These are phyloP conservation scores for Hemithea aestivaria DNA, from an alignment of 2,888 invertebrate genomes.

Conservation along the genomic window DNA sequence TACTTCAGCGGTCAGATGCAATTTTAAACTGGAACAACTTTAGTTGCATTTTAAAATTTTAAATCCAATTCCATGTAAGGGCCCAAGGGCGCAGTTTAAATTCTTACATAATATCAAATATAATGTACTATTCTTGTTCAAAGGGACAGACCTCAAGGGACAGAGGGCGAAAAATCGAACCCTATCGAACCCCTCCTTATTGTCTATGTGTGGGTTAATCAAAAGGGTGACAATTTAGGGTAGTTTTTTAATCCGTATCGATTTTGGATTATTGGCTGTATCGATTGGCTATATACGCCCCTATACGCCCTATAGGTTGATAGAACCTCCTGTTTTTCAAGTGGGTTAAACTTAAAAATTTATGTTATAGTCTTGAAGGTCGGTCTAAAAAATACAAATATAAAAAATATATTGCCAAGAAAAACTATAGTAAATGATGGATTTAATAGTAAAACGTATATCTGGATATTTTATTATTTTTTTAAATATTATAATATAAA, in stretches of 20 bases:
- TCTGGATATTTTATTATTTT: too few species aligned
- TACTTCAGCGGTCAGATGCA: too few species aligned
- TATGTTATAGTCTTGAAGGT: too few species aligned
- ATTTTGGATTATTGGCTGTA: conserved; percentile 21
- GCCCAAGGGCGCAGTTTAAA: conserved; percentile 51
- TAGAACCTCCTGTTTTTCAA: too few species aligned
- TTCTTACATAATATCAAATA: conserved; percentile 55
- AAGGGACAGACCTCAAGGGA: conserved; percentile 63
- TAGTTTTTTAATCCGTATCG: conserved; percentile 31
- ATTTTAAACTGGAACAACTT: neutral
- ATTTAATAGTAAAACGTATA: too few species aligned
- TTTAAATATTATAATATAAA: too few species aligned
- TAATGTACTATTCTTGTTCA: conserved; percentile 53
- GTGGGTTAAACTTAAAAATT: too few species aligned
- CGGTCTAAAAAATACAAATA: too few species aligned
- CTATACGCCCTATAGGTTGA: neutral
- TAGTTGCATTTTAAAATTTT: conserved; percentile 1
- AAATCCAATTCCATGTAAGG: conserved; percentile 18
- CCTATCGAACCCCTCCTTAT: conserved; percentile 24
- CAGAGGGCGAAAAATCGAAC: conserved; percentile 55
- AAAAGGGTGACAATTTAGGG: conserved; percentile 36
- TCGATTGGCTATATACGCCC: conserved; percentile 11
- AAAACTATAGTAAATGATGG: too few species aligned
- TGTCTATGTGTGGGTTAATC: conserved; percentile 14
- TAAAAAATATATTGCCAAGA: too few species aligned